Evolutionary conservation across 2,797 vertebrate genomes (phyloP).

Genomic region (Propithecus deckenii): DNA sequence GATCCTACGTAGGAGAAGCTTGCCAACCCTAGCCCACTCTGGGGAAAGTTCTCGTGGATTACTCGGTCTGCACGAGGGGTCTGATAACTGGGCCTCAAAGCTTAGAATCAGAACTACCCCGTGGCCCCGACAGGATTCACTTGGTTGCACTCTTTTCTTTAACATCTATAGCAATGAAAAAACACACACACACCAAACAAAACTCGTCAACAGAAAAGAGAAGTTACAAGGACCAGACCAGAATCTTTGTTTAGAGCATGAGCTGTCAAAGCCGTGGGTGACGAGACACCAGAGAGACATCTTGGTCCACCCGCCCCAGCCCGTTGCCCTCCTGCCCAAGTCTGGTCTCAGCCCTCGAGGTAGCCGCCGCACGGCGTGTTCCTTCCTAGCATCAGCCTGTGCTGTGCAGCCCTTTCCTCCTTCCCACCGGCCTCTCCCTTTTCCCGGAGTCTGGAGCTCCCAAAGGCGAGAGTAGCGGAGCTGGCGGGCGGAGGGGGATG

Average conservation of each 20-base stretch:
- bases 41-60: background rate
- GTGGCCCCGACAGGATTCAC: background rate
- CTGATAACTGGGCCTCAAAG: rapidly evolving
- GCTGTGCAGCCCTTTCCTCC: background rate
- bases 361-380: rapidly evolving
- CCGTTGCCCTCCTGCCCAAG: background rate
- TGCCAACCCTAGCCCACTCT: too few species aligned
- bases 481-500: background rate
- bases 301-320: background rate
- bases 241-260: background rate
- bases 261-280: background rate
- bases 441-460: background rate
- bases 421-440: background rate
- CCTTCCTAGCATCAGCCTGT: background rate
- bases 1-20: background rate
- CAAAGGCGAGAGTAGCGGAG: background rate
- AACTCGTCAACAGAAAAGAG: background rate
- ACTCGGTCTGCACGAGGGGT: background rate
- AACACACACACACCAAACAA: background rate
- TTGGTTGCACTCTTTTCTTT: background rate
- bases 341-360: too few species aligned
- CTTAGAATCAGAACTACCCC: background rate
- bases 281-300: rapidly evolving
- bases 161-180: background rate
- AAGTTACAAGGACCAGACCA: background rate